Conservation (phyloP, 2,797 vertebrate species). For the Cirrhinus molitorella region DNA sequence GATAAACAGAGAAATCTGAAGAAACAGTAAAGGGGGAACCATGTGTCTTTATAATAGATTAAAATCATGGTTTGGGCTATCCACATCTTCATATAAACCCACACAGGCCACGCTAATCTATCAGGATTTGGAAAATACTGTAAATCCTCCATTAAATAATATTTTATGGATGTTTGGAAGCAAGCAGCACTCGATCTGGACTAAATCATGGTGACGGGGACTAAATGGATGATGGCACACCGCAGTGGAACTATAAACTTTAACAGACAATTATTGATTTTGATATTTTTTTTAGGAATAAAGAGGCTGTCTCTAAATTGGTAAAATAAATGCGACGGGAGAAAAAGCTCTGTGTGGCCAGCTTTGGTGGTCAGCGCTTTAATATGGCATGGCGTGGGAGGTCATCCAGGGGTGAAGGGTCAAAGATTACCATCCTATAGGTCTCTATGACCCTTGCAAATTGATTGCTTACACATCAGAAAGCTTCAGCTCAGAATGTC, state of each 20-base stretch:
- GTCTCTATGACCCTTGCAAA: conserved; percentile 72
- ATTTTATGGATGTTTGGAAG: conserved; percentile 75
- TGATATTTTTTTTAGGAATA: conserved; percentile 66
- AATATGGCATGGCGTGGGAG: conserved; percentile 73
- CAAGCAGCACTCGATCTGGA: conserved; percentile 57
- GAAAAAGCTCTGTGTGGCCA: conserved; percentile 6
- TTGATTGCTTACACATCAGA: conserved; percentile 78
- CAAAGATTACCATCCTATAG: conserved; percentile 73
- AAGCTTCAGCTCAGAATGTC: conserved; percentile 61
- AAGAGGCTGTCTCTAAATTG: conserved; percentile 68
- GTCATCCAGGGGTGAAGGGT: conserved; percentile 71
- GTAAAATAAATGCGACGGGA: conserved; percentile 73
- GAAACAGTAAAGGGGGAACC: neutral
- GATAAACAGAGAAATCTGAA: neutral
- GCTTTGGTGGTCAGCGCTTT: conserved; percentile 73
- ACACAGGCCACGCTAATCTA: neutral
- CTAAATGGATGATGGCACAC: conserved; percentile 71
- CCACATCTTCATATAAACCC: conserved; percentile 19
- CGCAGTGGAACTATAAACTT: conserved; percentile 78
- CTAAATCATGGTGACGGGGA: conserved; percentile 78
- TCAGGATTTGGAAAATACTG: conserved; percentile 59
- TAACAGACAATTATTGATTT: conserved; percentile 82
- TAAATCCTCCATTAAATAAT: conserved; percentile 77
- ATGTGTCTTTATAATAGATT: neutral
- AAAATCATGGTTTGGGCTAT: neutral